These are phyloP conservation scores for Ptychobarbus kaznakovi DNA, from an alignment of 2,797 vertebrate species.

Conservation along the genomic window DNA sequence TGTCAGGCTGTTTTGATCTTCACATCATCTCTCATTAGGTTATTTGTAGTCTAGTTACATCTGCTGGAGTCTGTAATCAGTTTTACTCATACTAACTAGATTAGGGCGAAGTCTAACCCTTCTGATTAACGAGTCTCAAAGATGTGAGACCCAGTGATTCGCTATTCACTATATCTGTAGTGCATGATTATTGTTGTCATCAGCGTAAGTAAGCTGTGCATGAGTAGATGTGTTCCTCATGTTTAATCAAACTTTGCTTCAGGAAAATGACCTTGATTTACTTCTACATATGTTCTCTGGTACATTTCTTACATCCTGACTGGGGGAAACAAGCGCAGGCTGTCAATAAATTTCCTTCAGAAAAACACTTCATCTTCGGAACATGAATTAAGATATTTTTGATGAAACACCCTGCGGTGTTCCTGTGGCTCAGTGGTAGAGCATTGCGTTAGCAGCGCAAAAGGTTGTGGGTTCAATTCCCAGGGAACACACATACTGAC, in stretches of 20 bases:
- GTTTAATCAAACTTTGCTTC: conserved; percentile 4
- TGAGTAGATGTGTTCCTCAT: background rate
- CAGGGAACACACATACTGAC: too few relatives aligned
- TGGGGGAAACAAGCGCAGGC: background rate
- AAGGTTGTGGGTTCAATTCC: too few relatives aligned
- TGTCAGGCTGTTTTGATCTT: background rate
- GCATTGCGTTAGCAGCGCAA: too few relatives aligned
- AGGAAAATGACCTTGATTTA: conserved; percentile 6
- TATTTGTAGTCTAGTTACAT: background rate
- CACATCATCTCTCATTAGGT: background rate
- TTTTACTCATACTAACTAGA: conserved; percentile 38
- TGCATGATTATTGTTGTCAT: background rate
- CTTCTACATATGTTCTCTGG: background rate
- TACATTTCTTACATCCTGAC: background rate
- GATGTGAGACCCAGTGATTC: background rate
- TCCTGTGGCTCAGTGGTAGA: too few relatives aligned
- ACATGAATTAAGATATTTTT: too few relatives aligned
- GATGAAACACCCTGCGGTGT: too few relatives aligned
- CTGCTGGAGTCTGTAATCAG: conserved; percentile 41
- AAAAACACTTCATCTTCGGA: background rate
- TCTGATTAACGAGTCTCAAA: conserved; percentile 44
- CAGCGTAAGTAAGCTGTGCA: background rate
- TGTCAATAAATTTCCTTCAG: background rate
- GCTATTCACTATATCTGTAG: background rate
- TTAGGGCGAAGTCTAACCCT: conserved; percentile 52